A percentile compares a stretch with the other conserved stretches of the same genome.
Evolutionary conservation across 35 echinoderm and acorn worm genomes (phyloP).

Genomic region (Amphiura filiformis): DNA sequence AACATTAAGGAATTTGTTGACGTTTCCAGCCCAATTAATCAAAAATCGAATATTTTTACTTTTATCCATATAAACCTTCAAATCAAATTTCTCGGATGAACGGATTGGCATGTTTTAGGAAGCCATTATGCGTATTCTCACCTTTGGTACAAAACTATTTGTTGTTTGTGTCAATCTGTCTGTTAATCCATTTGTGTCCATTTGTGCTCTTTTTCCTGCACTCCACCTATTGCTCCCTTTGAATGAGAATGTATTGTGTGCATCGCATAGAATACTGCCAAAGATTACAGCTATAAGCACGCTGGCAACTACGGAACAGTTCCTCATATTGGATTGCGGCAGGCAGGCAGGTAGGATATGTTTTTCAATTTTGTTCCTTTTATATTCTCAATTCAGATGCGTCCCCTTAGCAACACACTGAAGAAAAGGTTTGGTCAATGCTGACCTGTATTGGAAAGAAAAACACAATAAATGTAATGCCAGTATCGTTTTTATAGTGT

Average conservation of each 20-base stretch:
- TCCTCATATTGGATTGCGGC: neutral
- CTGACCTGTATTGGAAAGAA: neutral
- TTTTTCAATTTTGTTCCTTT: neutral
- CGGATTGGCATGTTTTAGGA: too few relatives aligned
- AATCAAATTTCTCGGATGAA: too few relatives aligned
- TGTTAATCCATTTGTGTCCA: neutral
- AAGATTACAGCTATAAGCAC: neutral
- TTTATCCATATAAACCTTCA: too few relatives aligned
- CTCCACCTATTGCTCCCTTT: slow-evolving; percentile 19
- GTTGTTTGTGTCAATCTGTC: neutral
- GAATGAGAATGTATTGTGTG: slow-evolving; percentile 29
- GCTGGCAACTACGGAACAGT: slow-evolving; percentile 6
- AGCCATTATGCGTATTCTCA: too few relatives aligned
- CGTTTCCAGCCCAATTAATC: too few relatives aligned
- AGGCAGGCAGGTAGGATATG: neutral
- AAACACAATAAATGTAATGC: neutral
- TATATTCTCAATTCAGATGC: neutral
- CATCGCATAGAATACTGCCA: slow-evolving; percentile 17
- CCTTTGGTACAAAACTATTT: neutral
- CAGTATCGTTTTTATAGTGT: too few relatives aligned
- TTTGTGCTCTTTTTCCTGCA: neutral
- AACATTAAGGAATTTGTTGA: too few relatives aligned
- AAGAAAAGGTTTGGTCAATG: neutral
- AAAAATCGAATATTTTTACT: too few relatives aligned
- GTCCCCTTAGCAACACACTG: neutral